phyloP scores from a whole-genome alignment of 2,113 vertebrate genomes.

The Setophaga kirtlandii region DNA sequence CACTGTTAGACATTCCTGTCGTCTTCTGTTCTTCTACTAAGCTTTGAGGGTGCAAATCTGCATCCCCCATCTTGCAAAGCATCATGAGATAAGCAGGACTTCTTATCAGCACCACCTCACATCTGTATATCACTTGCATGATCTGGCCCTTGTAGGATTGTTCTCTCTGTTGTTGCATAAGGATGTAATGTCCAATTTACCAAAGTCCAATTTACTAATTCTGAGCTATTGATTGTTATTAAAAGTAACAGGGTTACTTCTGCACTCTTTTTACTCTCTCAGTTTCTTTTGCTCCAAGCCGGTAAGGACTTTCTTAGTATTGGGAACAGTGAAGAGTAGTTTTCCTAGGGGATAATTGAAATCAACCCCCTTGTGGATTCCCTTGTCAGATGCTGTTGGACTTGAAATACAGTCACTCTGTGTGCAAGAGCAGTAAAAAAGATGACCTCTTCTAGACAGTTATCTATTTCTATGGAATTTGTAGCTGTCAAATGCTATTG shows the following conservation, averaged over 20 bases:
- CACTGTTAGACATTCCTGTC: background rate
- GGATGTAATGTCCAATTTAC: accelerated
- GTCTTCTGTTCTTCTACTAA: background rate
- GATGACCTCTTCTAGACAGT: background rate
- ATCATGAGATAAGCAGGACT: background rate
- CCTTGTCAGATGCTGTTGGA: background rate
- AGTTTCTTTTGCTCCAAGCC: background rate
- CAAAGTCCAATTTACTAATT: background rate
- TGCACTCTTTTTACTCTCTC: background rate
- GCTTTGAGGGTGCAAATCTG: background rate
- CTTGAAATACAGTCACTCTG: accelerated
- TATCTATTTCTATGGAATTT: background rate
- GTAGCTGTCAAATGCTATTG: background rate
- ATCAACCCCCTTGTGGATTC: background rate
- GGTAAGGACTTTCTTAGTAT: background rate
- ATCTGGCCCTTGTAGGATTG: background rate
- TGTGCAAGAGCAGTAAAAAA: background rate
- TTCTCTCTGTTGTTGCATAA: background rate
- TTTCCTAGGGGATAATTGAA: background rate
- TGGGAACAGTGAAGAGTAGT: background rate
- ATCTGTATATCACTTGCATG: background rate
- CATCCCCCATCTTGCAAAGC: background rate
- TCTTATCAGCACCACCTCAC: background rate
- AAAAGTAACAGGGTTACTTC: accelerated
- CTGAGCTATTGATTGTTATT: background rate